Conservation (phyloP, 2,113 vertebrate genomes). For the Dendrocopos noguchii region DNA sequence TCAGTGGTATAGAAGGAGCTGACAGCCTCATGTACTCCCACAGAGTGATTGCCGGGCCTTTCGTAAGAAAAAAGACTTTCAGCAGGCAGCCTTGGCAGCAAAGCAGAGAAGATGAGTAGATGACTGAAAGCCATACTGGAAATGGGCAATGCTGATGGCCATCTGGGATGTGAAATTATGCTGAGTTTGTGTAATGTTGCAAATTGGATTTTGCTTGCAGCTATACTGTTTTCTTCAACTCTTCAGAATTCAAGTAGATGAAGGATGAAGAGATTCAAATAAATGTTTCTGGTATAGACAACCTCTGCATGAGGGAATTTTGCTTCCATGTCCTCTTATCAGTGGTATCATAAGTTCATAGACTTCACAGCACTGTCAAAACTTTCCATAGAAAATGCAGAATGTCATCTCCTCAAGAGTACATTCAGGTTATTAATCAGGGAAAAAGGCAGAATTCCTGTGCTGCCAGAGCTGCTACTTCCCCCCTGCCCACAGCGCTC, state of each 20-base stretch:
- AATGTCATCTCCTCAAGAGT: neutral
- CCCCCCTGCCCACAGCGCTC: neutral
- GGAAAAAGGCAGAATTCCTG: neutral
- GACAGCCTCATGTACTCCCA: neutral
- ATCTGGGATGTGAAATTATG: neutral
- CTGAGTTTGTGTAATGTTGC: neutral
- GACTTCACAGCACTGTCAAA: neutral
- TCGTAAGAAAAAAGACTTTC: conserved; percentile 21
- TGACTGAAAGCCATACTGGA: neutral
- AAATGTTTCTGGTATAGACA: neutral
- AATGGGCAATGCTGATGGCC: neutral
- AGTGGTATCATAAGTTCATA: neutral
- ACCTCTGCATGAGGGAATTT: neutral
- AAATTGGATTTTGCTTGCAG: neutral
- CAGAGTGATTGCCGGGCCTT: conserved; percentile 8
- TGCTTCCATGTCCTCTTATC: neutral
- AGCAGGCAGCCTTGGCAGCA: conserved; percentile 28
- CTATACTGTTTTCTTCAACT: neutral
- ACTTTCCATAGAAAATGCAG: conserved; percentile 12
- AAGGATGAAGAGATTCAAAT: neutral
- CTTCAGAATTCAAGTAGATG: neutral
- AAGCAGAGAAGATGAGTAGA: neutral
- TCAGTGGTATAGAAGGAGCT: conserved; percentile 45
- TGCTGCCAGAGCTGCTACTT: neutral
- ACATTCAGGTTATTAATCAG: neutral